These are phyloP conservation scores for Tryphoninae sp. DNA, from an alignment of 2,888 invertebrate species.

Conservation along the genomic window DNA sequence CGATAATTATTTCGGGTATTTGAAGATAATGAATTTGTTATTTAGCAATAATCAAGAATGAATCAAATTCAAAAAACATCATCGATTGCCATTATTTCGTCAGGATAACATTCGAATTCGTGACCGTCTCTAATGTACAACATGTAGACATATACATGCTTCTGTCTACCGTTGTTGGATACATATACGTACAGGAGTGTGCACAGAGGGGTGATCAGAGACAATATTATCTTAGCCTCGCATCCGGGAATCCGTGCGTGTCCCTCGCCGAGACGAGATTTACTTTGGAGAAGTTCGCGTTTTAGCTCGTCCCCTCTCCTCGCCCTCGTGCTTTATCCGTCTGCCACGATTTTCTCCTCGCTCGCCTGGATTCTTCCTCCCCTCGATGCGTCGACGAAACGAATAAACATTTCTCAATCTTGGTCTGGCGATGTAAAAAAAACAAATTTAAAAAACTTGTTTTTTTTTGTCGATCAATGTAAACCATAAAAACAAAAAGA, in stretches of 20 bases:
- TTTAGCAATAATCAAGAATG: too few species aligned
- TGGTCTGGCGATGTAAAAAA: not conserved
- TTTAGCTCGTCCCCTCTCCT: conserved; percentile 50
- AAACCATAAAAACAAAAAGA: conserved; percentile 13
- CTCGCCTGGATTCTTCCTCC: conserved; percentile 13
- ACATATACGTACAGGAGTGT: conserved; percentile 18
- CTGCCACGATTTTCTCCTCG: conserved; percentile 50
- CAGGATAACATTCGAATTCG: not conserved
- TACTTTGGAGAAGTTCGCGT: conserved; percentile 62
- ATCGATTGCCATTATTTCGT: not conserved
- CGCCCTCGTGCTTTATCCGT: conserved; percentile 46
- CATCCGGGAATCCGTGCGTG: conserved; percentile 58
- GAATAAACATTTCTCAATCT: conserved; percentile 56
- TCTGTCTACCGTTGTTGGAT: conserved; percentile 9
- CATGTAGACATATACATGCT: not conserved
- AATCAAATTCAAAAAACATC: too few species aligned
- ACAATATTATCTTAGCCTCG: conserved; percentile 65
- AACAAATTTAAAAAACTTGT: conserved; percentile 5
- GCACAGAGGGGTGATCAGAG: conserved; percentile 44
- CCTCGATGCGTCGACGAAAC: conserved; percentile 30
- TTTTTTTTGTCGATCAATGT: conserved; percentile 22
- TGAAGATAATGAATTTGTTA: too few species aligned
- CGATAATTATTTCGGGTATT: too few species aligned
- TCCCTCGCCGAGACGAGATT: conserved; percentile 47
- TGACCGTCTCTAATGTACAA: not conserved